Conservation (phyloP, 2,113 vertebrate genomes). For the Pseudorhombus dupliciocellatus region DNA sequence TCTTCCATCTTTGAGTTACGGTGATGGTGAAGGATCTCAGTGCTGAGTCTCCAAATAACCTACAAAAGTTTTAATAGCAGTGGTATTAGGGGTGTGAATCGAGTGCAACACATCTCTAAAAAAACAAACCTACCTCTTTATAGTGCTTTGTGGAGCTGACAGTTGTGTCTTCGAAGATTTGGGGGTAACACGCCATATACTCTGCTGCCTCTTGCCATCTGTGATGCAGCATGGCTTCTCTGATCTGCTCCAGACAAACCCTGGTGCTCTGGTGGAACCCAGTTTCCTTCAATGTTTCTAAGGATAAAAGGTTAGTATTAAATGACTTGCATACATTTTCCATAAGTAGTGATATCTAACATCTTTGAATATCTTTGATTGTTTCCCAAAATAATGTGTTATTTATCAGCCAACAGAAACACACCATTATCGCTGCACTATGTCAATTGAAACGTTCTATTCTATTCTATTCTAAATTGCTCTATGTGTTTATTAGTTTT, state of each 20-base stretch:
- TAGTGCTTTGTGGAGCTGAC: constrained; percentile 10
- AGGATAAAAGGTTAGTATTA: not conserved
- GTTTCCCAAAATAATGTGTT: too few relatives aligned
- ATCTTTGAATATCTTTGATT: not conserved
- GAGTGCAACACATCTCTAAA: not conserved
- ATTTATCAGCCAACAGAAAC: too few relatives aligned
- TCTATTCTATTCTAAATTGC: too few relatives aligned
- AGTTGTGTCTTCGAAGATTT: constrained; percentile 81
- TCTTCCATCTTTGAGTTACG: constrained; percentile 82
- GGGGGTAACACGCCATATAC: constrained; percentile 83
- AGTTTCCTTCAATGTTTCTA: constrained; percentile 55
- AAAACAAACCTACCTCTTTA: constrained; percentile 79
- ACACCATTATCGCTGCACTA: too few relatives aligned
- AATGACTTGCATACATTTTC: not conserved
- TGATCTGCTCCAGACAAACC: constrained; percentile 82
- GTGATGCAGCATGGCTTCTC: constrained; percentile 87
- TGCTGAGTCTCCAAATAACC: constrained; percentile 88
- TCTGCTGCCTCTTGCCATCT: constrained; percentile 88
- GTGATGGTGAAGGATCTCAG: constrained; percentile 88
- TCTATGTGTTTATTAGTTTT: not conserved
- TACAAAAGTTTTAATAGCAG: constrained; percentile 52
- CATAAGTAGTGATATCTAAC: not conserved
- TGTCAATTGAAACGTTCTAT: too few relatives aligned
- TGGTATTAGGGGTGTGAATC: not conserved
- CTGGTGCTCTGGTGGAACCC: constrained; percentile 81